These are phyloP conservation scores for Neoniphon sammara DNA, from an alignment of 2,797 vertebrate genomes.

Conservation along the genomic window DNA sequence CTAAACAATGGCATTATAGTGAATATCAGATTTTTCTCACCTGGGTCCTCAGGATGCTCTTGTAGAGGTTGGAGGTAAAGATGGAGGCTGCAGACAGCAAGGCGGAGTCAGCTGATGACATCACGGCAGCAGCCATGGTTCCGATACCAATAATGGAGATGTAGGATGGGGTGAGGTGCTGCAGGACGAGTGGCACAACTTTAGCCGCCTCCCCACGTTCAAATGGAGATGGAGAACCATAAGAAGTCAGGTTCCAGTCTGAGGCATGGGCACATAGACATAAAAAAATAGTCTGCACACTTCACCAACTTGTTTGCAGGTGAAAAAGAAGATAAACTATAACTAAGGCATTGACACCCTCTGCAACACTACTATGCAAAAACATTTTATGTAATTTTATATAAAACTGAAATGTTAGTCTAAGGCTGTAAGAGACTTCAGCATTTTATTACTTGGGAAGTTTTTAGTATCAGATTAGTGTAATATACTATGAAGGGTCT, in stretches of 20 bases:
- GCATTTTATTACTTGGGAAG: too few species aligned
- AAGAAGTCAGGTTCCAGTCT: conserved; percentile 73
- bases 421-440: too few species aligned
- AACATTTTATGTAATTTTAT: too few species aligned
- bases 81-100: conserved; percentile 72
- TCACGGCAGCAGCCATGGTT: conserved; percentile 70
- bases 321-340: too few species aligned
- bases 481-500: too few species aligned
- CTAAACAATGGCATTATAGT: too few species aligned
- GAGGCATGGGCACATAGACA: conserved; percentile 21
- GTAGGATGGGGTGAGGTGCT: conserved; percentile 60
- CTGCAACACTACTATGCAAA: too few species aligned
- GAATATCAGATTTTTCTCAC: conserved; percentile 39
- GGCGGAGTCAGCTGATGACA: conserved; percentile 74
- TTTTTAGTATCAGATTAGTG: too few species aligned
- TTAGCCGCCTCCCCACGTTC: conserved; percentile 60
- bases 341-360: too few species aligned
- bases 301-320: too few species aligned
- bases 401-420: too few species aligned
- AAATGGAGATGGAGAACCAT: conserved; percentile 54
- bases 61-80: conserved; percentile 69
- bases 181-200: conserved; percentile 62
- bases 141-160: conserved; percentile 67
- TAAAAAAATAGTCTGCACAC: too few species aligned
- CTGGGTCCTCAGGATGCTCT: conserved; percentile 67